These are phyloP conservation scores for Chaetogeoica ovagalla DNA, from an alignment of 2,888 invertebrate species.

Conservation along the genomic window DNA sequence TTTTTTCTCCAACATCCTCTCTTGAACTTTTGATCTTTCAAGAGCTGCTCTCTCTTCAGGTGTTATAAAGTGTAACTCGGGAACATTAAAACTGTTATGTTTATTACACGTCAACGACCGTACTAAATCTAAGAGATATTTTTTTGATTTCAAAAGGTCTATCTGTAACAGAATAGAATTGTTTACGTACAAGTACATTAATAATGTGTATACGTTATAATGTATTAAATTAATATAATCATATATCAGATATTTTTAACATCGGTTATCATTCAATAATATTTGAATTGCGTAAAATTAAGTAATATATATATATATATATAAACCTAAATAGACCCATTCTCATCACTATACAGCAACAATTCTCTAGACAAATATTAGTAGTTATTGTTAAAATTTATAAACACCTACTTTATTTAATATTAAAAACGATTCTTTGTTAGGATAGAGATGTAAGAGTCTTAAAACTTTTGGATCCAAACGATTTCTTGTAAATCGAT, in stretches of 20 bases:
- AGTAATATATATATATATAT: too few relatives aligned
- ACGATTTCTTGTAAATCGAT: constrained; percentile 68
- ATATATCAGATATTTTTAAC: too few relatives aligned
- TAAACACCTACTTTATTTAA: constrained; percentile 74
- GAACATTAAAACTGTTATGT: constrained; percentile 4
- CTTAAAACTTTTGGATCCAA: constrained; percentile 73
- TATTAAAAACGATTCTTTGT: constrained; percentile 70
- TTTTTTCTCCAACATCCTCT: constrained; percentile 55
- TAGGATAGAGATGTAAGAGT: constrained; percentile 68
- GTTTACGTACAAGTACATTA: neutral
- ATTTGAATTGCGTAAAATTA: too few relatives aligned
- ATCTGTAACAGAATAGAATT: constrained; percentile 63
- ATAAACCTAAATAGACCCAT: too few relatives aligned
- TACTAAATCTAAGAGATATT: constrained; percentile 73
- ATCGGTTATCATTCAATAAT: too few relatives aligned
- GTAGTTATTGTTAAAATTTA: neutral
- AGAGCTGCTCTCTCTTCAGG: constrained; percentile 54
- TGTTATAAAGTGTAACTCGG: constrained; percentile 10
- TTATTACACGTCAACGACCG: constrained; percentile 65
- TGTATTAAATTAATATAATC: too few relatives aligned
- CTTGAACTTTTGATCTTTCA: constrained; percentile 57
- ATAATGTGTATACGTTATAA: too few relatives aligned
- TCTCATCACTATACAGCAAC: too few relatives aligned
- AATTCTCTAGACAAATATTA: neutral
- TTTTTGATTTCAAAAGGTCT: constrained; percentile 72